These are phyloP conservation scores for Temnopleurus reevesii DNA, from an alignment of 53 echinoderm and acorn worm species.

Conservation along the genomic window DNA sequence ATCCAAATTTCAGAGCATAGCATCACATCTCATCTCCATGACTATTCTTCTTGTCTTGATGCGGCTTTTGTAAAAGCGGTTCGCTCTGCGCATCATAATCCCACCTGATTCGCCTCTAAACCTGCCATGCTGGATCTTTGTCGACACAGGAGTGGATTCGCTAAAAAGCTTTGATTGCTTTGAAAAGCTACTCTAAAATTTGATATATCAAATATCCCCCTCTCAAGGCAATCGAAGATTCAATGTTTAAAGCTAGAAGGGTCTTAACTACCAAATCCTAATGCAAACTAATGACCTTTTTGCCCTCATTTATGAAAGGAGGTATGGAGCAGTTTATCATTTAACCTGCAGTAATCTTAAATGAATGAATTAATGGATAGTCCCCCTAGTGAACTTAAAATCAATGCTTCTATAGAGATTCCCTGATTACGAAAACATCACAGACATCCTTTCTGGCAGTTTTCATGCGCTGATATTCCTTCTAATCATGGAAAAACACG, in stretches of 20 bases:
- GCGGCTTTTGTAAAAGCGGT: conserved; percentile 15
- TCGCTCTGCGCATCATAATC: neutral
- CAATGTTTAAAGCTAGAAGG: neutral
- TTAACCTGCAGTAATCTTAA: neutral
- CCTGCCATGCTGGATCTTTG: neutral
- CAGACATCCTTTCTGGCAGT: neutral
- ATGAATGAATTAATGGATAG: neutral
- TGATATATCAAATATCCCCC: conserved; percentile 36
- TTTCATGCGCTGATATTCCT: neutral
- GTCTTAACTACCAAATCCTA: no score
- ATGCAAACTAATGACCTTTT: no score
- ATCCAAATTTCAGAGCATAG: conserved; percentile 26
- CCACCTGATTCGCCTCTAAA: neutral
- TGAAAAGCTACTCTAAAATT: neutral
- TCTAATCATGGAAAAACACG: neutral
- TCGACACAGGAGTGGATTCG: neutral
- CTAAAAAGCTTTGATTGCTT: neutral
- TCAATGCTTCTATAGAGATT: neutral
- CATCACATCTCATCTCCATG: neutral
- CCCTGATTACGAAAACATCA: neutral
- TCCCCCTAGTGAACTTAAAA: neutral
- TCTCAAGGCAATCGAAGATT: neutral
- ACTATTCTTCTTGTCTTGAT: neutral
- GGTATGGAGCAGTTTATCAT: neutral
- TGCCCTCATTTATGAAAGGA: neutral